phyloP scores from a whole-genome alignment of 2,888 invertebrate genomes.

The Eurytoma adleriae region DNA sequence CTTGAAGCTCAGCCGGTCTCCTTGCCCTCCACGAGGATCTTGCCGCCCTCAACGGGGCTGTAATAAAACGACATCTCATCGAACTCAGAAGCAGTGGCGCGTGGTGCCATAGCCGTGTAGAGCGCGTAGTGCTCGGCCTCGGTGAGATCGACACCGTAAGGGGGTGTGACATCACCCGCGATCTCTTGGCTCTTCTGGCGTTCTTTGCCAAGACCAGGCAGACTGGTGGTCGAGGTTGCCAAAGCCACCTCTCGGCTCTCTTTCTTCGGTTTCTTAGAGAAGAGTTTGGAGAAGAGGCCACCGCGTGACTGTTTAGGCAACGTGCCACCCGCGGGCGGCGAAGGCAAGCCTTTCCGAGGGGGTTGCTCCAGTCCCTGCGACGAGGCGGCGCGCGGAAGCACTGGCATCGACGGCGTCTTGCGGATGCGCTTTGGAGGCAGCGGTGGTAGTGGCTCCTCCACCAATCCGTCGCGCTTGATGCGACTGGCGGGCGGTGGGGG shows the following conservation, averaged over 20 bases:
- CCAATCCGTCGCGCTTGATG: conserved; percentile 75
- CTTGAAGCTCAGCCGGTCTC: conserved; percentile 5
- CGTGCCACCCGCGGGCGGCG: conserved; percentile 74
- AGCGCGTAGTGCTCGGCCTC: conserved; percentile 93
- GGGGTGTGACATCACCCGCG: conserved; percentile 68
- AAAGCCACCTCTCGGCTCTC: conserved; percentile 64
- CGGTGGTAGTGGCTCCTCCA: conserved; percentile 82
- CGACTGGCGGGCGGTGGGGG: conserved; percentile 63
- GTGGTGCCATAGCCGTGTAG: conserved; percentile 91
- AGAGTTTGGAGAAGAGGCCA: conserved; percentile 82
- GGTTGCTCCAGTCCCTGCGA: conserved; percentile 61
- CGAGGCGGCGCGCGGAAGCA: conserved; percentile 68
- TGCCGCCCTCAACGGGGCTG: conserved; percentile 88
- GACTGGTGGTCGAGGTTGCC: conserved; percentile 62
- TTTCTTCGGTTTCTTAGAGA: conserved; percentile 79
- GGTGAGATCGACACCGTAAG: conserved; percentile 82
- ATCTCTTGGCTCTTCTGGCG: conserved; percentile 34
- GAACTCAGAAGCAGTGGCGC: conserved; percentile 91
- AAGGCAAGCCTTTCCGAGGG: conserved; percentile 79
- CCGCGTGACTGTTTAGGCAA: conserved; percentile 79
- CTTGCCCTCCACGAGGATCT: conserved; percentile 77
- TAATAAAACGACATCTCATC: conserved; percentile 93
- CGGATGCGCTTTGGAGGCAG: conserved; percentile 86
- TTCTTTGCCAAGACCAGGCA: conserved; percentile 64
- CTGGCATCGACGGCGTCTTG: conserved; percentile 73